Evolutionary conservation across 1,140 invertebrate genomes (phyloP), one percentile per base, ranked within the genome.

Genomic region (Zaprionus nigranus): DNA sequence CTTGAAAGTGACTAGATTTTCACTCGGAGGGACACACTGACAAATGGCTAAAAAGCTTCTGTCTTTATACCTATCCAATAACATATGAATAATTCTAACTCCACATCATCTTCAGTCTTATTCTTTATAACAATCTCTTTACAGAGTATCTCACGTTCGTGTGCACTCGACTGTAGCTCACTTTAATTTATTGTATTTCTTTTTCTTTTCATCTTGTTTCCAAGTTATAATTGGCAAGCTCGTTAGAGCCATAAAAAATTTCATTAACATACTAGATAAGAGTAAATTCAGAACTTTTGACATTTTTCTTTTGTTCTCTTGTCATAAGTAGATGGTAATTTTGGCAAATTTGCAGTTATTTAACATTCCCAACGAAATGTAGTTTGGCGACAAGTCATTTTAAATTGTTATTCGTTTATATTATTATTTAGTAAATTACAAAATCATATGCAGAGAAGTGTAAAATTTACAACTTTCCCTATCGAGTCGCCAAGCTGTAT

Each of bases 401-500:
- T 3, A 7, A 13, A 38, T 30, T 30, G 9, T 2, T 2, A 11
- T 34, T 34, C 0, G 3, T 11, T 34, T 34, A 0, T 34, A 34
- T 34, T 28, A 11, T 34, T 34, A 11, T 11, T 34, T 34, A 11
- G 2, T 9, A 34, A 43, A 43, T 43, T 7, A 17, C 40, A 28
- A 46, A 40, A 38, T 20, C 7, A 36, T 24, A 24, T 24, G 30
- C 36, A 38, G 56, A 38, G 30, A 61, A n/a, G 43, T 43, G 34
- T 30, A 15, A 26, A 43, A 28, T 49, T 49, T 22, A 68, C 43
- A 46, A 65, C 69, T 71, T 71, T 71, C 69, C 51, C 60, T 56
- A 36, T 49, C 22, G 17, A 22, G 6, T 34, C 9, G 30, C 9
- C 3, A 34, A 34, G 3, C 9, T 34, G 30, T 9, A 34, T 24